These are phyloP conservation scores for Laothoe populi DNA, from an alignment of 2,888 invertebrate species.

Conservation along the genomic window DNA sequence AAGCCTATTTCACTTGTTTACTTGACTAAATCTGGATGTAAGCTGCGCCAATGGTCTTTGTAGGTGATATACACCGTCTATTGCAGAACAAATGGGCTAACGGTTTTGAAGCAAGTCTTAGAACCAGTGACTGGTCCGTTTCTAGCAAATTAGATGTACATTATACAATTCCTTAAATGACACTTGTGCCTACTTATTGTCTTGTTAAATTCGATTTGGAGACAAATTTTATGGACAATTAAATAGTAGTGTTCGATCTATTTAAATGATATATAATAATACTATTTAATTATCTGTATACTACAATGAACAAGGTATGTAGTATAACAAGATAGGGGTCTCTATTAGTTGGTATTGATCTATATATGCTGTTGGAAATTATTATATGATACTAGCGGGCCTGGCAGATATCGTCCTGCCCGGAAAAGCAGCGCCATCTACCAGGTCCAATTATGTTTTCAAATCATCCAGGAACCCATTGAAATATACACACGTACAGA, in stretches of 20 bases:
- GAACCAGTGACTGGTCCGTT: slow-evolving; percentile 4
- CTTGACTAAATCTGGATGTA: slow-evolving; percentile 10
- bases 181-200: slow-evolving; percentile 17
- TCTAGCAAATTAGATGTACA: slow-evolving; percentile 8
- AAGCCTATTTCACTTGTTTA: slow-evolving; percentile 21
- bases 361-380: too few species aligned
- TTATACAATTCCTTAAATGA: slow-evolving; percentile 10
- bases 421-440: too few species aligned
- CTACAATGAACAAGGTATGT: too few species aligned
- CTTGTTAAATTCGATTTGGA: slow-evolving; percentile 13
- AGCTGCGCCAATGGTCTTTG: slow-evolving; percentile 4
- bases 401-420: too few species aligned
- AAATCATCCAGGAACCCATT: too few species aligned
- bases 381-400: too few species aligned
- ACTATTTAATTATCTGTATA: too few species aligned
- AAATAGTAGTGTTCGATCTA: not conserved
- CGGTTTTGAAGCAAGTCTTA: slow-evolving; percentile 17
- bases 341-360: too few species aligned
- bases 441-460: too few species aligned
- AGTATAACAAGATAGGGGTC: too few species aligned
- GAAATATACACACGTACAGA: too few species aligned
- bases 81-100: slow-evolving; percentile 10
- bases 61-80: slow-evolving; percentile 13
- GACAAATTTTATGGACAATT: not conserved
- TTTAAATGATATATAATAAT: too few species aligned